Evolutionary conservation across 2,113 vertebrate species (phyloP).

Genomic region (Pterocles orientalis): DNA sequence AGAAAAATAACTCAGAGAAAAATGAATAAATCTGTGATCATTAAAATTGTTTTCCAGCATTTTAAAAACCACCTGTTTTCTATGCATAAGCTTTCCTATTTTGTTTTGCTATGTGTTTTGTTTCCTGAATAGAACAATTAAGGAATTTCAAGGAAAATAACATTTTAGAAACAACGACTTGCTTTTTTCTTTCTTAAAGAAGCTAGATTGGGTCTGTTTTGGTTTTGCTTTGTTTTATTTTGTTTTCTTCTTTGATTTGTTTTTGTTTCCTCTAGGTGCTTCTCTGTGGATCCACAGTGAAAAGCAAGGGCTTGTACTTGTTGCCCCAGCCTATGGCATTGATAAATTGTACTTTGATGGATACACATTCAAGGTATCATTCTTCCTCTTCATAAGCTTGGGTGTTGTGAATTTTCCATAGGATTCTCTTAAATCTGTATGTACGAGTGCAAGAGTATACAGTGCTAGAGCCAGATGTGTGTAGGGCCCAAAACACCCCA

Average conservation of each 20-base stretch:
- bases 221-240: no score
- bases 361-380: slow-evolving; percentile 32
- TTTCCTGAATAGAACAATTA: neutral
- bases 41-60: neutral
- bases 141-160: neutral
- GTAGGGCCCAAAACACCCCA: neutral
- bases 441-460: neutral
- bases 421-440: neutral
- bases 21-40: neutral
- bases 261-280: slow-evolving; percentile 3
- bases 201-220: neutral
- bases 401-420: neutral
- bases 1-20: neutral
- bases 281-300: neutral
- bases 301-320: slow-evolving; percentile 24
- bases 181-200: neutral
- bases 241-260: neutral
- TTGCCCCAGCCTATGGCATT: neutral
- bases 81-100: neutral
- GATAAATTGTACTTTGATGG: slow-evolving; percentile 43
- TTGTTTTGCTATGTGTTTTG: neutral
- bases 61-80: neutral
- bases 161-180: neutral
- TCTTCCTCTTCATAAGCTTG: neutral
- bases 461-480: neutral